phyloP scores from a whole-genome alignment of 2,797 vertebrate genomes.

The Sciurus carolinensis region DNA sequence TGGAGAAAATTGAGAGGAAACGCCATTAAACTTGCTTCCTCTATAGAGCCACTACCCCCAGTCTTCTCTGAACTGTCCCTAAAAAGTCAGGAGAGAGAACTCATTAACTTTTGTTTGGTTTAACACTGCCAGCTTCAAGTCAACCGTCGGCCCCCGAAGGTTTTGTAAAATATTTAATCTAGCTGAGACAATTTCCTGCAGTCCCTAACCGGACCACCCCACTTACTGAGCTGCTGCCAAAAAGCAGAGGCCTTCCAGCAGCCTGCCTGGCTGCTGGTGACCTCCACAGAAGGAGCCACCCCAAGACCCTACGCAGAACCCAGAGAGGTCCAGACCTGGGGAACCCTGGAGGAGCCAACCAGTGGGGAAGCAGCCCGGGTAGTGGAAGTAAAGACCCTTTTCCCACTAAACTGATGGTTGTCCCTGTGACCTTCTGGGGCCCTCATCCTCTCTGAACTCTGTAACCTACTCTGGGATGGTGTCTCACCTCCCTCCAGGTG shows the following conservation, averaged over 20 bases:
- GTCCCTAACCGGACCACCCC: slow-evolving; percentile 89
- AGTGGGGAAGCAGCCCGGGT: neutral
- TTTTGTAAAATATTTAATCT: slow-evolving; percentile 91
- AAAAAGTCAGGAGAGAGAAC: slow-evolving; percentile 86
- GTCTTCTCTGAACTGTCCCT: slow-evolving; percentile 80
- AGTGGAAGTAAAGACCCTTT: neutral
- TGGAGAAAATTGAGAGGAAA: slow-evolving; percentile 76
- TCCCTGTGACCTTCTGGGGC: neutral
- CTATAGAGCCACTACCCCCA: slow-evolving; percentile 44
- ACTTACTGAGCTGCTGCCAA: slow-evolving; percentile 87
- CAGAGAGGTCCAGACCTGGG: neutral
- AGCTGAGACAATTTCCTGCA: slow-evolving; percentile 90
- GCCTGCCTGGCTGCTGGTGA: slow-evolving; percentile 67
- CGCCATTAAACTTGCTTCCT: slow-evolving; percentile 76
- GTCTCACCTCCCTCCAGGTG: neutral
- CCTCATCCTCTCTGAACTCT: neutral
- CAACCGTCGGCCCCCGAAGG: slow-evolving; percentile 86
- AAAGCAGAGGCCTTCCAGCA: slow-evolving; percentile 84
- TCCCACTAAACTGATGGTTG: neutral
- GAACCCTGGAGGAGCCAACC: neutral
- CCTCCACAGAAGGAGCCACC: slow-evolving; percentile 63
- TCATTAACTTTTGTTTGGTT: slow-evolving; percentile 89
- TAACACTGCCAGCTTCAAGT: slow-evolving; percentile 89
- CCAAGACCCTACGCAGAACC: slow-evolving; percentile 66
- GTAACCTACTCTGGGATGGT: neutral